These are phyloP conservation scores for Fukomys damarensis DNA, from an alignment of 2,113 vertebrate genomes.

Conservation along the genomic window DNA sequence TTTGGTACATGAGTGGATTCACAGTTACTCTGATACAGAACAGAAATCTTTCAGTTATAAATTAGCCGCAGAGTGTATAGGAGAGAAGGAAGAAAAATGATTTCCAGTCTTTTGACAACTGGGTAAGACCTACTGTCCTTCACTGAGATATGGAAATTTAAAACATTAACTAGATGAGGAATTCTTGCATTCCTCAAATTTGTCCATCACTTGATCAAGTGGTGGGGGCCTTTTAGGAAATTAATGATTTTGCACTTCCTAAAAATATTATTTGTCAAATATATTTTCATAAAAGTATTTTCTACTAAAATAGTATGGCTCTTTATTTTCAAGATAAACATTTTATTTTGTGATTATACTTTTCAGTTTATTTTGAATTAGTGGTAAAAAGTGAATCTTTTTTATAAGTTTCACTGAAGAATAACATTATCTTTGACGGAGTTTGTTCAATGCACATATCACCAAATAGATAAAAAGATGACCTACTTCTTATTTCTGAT, in stretches of 20 bases:
- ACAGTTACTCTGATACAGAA: neutral
- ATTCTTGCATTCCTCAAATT: neutral
- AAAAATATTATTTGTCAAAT: neutral
- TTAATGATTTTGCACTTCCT: neutral
- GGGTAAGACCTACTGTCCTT: neutral
- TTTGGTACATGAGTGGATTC: neutral
- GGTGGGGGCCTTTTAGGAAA: neutral
- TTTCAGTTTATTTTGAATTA: slow-evolving; percentile 14
- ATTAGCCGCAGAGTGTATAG: neutral
- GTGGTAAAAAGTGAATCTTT: neutral
- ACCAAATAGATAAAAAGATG: neutral
- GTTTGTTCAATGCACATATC: neutral
- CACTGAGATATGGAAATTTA: neutral
- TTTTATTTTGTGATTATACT: neutral
- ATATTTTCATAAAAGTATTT: neutral
- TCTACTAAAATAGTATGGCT: neutral
- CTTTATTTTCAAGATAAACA: neutral
- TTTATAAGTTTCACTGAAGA: neutral
- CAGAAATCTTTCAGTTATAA: neutral
- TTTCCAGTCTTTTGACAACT: neutral
- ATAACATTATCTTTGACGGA: neutral
- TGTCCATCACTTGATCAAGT: neutral
- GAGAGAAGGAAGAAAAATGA: neutral
- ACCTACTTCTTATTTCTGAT: neutral
- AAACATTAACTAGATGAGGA: neutral